Percentiles rank a stretch among this genome's conserved stretches.
Conservation (phyloP, 2,113 vertebrate species). For the Panurus biarmicus region DNA sequence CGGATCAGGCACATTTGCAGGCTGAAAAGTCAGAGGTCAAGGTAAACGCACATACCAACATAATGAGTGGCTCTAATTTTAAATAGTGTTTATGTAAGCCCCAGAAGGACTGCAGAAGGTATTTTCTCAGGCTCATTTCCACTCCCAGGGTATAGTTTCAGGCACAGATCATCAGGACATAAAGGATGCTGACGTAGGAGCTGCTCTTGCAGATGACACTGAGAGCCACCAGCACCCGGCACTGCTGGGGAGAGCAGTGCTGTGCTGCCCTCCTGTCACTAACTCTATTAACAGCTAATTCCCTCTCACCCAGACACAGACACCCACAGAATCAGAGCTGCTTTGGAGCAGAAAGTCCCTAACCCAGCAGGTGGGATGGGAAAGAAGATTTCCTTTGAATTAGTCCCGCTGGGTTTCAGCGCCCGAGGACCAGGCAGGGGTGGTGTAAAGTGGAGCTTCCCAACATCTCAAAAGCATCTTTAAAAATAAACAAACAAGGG, state of each 20-base stretch:
- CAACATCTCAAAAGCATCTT: neutral
- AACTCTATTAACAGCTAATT: neutral
- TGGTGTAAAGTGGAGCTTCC: neutral
- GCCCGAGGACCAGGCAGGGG: neutral
- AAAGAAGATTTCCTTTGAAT: neutral
- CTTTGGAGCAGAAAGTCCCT: neutral
- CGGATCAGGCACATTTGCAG: neutral
- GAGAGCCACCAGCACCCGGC: neutral
- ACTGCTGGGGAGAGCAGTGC: neutral
- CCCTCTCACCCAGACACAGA: neutral
- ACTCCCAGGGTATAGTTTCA: constrained; percentile 44
- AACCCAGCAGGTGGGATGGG: neutral
- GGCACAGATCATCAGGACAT: constrained; percentile 29
- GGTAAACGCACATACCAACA: constrained; percentile 37
- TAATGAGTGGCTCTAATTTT: constrained; percentile 46
- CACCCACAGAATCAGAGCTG: neutral
- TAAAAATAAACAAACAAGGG: neutral
- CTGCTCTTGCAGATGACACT: neutral
- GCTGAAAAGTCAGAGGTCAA: constrained; percentile 23
- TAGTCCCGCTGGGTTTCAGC: neutral
- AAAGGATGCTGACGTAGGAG: constrained; percentile 40
- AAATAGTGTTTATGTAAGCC: constrained; percentile 33
- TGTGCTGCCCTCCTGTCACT: neutral
- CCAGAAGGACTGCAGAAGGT: constrained; percentile 16
- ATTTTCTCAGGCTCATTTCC: constrained; percentile 29